phyloP scores from a whole-genome alignment of 2,888 invertebrate genomes.

The Galeruca laticollis region DNA sequence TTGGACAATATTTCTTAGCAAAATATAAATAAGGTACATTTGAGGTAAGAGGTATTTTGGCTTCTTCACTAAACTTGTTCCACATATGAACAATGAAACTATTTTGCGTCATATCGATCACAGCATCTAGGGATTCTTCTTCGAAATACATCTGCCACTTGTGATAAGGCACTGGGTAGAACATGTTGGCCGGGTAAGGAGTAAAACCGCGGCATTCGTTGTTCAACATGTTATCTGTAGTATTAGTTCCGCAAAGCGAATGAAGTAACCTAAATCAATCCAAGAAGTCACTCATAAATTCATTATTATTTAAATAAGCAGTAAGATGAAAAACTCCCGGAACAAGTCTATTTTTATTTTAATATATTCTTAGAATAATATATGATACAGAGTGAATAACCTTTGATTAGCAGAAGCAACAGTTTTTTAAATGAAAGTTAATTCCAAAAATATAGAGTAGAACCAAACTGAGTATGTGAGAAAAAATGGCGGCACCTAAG shows the following conservation, averaged over 20 bases:
- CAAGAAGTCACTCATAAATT: neutral
- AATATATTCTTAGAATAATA: too few relatives aligned
- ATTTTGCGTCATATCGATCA: conserved; percentile 61
- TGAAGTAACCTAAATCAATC: conserved; percentile 66
- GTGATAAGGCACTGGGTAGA: conserved; percentile 76
- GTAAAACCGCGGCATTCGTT: conserved; percentile 73
- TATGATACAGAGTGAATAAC: too few relatives aligned
- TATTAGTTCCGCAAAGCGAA: conserved; percentile 70
- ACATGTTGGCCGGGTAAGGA: conserved; percentile 73
- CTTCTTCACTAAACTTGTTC: conserved; percentile 69
- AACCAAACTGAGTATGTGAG: too few relatives aligned
- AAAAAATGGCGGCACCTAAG: too few relatives aligned
- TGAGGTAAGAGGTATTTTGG: conserved; percentile 64
- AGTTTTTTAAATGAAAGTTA: too few relatives aligned
- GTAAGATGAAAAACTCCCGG: neutral
- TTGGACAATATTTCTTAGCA: conserved; percentile 69
- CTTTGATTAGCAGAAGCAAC: too few relatives aligned
- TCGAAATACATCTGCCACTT: conserved; percentile 74
- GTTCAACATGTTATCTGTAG: conserved; percentile 69
- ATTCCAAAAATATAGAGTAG: too few relatives aligned
- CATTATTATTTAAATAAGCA: neutral
- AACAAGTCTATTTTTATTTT: too few relatives aligned
- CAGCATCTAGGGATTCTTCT: conserved; percentile 62
- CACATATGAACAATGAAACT: conserved; percentile 71
- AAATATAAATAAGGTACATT: conserved; percentile 68